phyloP scores from a whole-genome alignment of 2,113 vertebrate species.

The Litocranius walleri region DNA sequence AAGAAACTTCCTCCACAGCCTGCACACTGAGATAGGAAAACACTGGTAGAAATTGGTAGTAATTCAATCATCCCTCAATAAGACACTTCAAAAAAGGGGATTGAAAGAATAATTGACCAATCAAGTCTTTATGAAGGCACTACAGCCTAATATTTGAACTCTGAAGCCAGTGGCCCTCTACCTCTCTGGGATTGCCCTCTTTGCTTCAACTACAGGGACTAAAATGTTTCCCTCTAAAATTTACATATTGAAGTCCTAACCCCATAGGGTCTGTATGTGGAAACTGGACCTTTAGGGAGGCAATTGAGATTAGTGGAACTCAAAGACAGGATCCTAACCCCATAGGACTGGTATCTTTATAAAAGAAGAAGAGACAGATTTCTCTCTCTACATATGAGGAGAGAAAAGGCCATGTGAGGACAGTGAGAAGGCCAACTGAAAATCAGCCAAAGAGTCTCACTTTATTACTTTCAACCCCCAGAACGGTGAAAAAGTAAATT shows the following conservation, averaged over 20 bases:
- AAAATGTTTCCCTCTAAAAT: neutral
- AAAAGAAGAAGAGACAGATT: neutral
- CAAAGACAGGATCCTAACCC: neutral
- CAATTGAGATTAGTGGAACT: neutral
- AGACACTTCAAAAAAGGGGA: neutral
- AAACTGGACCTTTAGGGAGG: neutral
- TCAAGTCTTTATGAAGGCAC: neutral
- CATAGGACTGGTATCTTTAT: neutral
- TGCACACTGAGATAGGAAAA: neutral
- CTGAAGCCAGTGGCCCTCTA: neutral
- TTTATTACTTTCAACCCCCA: neutral
- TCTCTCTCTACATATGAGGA: neutral
- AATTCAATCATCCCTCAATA: neutral
- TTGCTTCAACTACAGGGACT: neutral
- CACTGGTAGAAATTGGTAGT: neutral
- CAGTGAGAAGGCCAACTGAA: neutral
- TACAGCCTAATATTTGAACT: neutral
- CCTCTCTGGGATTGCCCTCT: neutral
- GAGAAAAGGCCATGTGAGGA: neutral
- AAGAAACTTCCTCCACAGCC: neutral
- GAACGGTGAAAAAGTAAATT: neutral
- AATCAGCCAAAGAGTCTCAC: neutral
- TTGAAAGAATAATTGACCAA: neutral
- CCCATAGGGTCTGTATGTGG: neutral
- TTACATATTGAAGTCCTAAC: neutral